A percentile compares a stretch with the other conserved stretches of the same genome.
phyloP scores from a whole-genome alignment of 2,888 invertebrate species.

The Tinea trinotella region DNA sequence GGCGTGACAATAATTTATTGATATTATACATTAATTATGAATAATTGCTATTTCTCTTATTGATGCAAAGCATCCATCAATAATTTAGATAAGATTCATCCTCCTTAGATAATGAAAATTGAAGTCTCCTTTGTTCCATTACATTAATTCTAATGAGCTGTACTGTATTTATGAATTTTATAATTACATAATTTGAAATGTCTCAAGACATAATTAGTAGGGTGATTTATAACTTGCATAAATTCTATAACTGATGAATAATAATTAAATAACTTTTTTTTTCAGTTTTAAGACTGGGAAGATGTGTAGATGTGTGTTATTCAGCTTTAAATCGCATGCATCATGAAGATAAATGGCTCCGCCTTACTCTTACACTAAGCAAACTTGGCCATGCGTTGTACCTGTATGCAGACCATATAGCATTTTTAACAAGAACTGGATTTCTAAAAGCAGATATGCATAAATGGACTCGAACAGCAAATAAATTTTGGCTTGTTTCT shows the following conservation, averaged over 20 bases:
- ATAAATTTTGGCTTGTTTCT: conserved; percentile 89
- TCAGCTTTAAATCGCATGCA: conserved; percentile 80
- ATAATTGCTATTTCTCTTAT: too few relatives aligned
- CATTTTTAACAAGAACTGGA: conserved; percentile 87
- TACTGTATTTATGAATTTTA: not conserved
- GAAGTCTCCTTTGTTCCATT: too few relatives aligned
- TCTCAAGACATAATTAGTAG: too few relatives aligned
- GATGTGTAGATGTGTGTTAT: conserved; percentile 86
- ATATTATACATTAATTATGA: too few relatives aligned
- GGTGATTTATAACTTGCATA: too few relatives aligned
- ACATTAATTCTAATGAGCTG: not conserved
- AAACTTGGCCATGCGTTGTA: conserved; percentile 86
- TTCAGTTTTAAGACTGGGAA: conserved; percentile 88
- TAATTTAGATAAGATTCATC: too few relatives aligned
- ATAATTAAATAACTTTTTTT: too few relatives aligned
- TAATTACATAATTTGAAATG: not conserved
- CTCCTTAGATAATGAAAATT: too few relatives aligned
- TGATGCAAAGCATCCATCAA: too few relatives aligned
- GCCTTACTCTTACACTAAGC: conserved; percentile 81
- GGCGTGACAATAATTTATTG: too few relatives aligned
- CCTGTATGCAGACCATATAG: conserved; percentile 87
- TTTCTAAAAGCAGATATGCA: conserved; percentile 77
- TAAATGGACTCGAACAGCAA: conserved; percentile 81
- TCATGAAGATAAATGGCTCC: conserved; percentile 79
- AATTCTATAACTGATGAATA: too few relatives aligned